phyloP scores from a whole-genome alignment of 2,113 vertebrate species.

The Odobenus rosmarus region DNA sequence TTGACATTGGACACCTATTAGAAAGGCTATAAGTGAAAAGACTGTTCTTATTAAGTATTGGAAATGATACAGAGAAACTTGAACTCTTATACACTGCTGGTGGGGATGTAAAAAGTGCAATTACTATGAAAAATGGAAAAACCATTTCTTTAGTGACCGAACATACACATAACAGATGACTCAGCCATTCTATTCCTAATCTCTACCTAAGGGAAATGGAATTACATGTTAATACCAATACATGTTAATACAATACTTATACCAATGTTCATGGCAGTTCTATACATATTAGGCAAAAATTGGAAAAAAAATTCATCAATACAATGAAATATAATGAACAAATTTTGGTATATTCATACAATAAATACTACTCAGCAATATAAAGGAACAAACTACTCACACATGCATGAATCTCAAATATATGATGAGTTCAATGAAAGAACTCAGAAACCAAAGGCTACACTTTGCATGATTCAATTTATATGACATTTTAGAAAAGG shows the following conservation, averaged over 20 bases:
- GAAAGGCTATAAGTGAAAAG: background rate
- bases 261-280: background rate
- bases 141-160: background rate
- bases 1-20: background rate
- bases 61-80: background rate
- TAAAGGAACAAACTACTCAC: background rate
- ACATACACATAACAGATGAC: accelerated
- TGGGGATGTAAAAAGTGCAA: background rate
- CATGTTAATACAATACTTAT: background rate
- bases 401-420: background rate
- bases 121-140: background rate
- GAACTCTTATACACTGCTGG: background rate
- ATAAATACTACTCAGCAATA: background rate
- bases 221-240: background rate
- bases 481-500: background rate
- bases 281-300: background rate
- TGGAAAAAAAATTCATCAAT: background rate
- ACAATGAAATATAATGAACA: background rate
- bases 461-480: background rate
- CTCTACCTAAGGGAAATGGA: background rate
- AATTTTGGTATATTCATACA: background rate
- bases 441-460: background rate
- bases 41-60: background rate
- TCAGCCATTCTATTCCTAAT: accelerated
- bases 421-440: background rate